A percentile compares a stretch with the other conserved stretches of the same genome.
These are phyloP conservation scores for Asobara japonica DNA, from an alignment of 1,140 invertebrate genomes.

Conservation along the genomic window DNA sequence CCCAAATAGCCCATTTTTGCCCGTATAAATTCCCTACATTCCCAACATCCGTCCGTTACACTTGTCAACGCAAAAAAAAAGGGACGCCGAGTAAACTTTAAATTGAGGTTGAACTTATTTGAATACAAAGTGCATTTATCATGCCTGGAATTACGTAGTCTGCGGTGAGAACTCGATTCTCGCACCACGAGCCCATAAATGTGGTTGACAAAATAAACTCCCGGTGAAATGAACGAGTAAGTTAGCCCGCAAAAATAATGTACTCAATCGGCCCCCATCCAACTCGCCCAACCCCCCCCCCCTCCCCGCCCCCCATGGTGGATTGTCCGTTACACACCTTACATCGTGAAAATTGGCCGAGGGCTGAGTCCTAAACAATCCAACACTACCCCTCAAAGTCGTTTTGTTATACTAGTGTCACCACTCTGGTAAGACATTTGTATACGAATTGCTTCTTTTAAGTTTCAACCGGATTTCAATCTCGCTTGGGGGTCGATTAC, in stretches of 20 bases:
- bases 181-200: constrained; percentile 30
- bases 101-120: constrained; percentile 64
- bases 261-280: neutral
- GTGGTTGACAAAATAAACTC: constrained; percentile 28
- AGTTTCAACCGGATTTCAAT: constrained; percentile 31
- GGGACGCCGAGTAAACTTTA: constrained; percentile 40
- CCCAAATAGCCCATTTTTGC: too few relatives aligned
- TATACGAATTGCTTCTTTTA: constrained; percentile 61
- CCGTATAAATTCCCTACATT: too few relatives aligned
- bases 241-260: neutral
- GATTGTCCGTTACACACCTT: constrained; percentile 19
- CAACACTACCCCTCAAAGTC: constrained; percentile 33
- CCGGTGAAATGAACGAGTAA: constrained; percentile 29
- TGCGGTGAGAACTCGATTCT: constrained; percentile 48
- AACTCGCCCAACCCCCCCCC: neutral
- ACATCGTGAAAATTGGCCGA: constrained; percentile 14
- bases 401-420: constrained; percentile 57
- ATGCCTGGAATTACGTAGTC: constrained; percentile 51
- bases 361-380: neutral
- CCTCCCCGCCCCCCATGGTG: neutral
- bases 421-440: constrained; percentile 59
- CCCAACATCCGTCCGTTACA: constrained; percentile 47
- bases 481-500: constrained; percentile 49
- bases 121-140: constrained; percentile 62
- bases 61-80: constrained; percentile 53